phyloP scores from a whole-genome alignment of 2,113 vertebrate species.

The Strix aluco region DNA sequence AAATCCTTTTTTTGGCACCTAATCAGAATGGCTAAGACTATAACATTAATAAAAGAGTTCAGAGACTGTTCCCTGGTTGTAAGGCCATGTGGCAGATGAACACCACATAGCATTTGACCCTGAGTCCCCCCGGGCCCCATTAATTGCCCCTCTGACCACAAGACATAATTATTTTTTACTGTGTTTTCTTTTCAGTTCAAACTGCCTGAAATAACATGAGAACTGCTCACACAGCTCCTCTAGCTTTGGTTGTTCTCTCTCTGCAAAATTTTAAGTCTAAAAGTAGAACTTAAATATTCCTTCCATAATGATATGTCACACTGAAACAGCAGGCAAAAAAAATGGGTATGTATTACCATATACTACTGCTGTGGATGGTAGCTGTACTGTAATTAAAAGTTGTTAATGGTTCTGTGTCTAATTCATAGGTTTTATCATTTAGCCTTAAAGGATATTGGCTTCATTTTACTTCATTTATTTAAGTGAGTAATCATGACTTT shows the following conservation, averaged over 20 bases:
- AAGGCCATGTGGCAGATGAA: not conserved
- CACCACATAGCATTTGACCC: not conserved
- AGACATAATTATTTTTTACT: not conserved
- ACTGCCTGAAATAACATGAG: not conserved
- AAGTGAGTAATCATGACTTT: not conserved
- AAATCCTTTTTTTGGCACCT: not conserved
- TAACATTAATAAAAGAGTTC: not conserved
- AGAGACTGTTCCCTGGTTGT: not conserved
- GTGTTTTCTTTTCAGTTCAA: not conserved
- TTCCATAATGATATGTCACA: conserved; percentile 3
- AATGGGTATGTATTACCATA: not conserved
- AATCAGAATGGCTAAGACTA: not conserved
- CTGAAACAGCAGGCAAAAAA: not conserved
- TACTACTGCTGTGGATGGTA: not conserved
- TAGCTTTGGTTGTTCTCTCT: not conserved
- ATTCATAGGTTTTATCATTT: conserved; percentile 29
- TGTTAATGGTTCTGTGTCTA: conserved; percentile 9
- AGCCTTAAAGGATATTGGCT: conserved; percentile 38
- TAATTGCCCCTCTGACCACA: not conserved
- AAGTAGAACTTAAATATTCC: conserved; percentile 3
- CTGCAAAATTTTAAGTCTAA: conserved; percentile 23
- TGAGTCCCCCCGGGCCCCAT: not conserved
- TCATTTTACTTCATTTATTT: conserved; percentile 37
- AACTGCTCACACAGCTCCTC: not conserved
- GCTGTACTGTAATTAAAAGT: conserved; percentile 41